Percentiles rank a stretch among this genome's conserved stretches.
Evolutionary conservation across 2,888 invertebrate genomes (phyloP).

Genomic region (Drosophila mercatorum): DNA sequence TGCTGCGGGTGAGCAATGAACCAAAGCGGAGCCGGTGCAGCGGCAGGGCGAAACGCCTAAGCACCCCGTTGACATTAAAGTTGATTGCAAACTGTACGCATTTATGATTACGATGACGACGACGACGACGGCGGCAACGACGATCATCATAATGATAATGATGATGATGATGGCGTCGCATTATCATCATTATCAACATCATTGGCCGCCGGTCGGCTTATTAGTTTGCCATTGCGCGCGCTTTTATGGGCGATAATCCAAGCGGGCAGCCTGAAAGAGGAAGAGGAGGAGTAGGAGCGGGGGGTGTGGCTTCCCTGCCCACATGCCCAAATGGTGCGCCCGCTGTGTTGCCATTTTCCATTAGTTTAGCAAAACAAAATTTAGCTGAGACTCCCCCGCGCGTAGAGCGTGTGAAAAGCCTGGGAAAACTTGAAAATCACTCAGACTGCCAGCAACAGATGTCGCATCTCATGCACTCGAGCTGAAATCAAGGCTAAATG

Average conservation of each 20-base stretch:
- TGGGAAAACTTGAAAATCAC: constrained; percentile 36
- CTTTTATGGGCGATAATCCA: constrained; percentile 59
- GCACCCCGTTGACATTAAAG: constrained; percentile 71
- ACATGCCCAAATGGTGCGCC: constrained; percentile 3
- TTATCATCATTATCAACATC: constrained; percentile 55
- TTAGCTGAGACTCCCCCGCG: constrained; percentile 22
- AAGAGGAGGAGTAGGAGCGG: neutral
- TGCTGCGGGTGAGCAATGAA: constrained; percentile 52
- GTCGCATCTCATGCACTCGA: neutral
- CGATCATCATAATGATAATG: constrained; percentile 31
- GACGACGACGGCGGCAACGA: constrained; percentile 11
- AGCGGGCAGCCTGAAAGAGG: neutral
- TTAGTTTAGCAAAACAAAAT: constrained; percentile 28
- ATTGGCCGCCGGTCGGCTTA: constrained; percentile 64
- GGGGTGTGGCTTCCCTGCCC: neutral
- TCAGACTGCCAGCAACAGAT: constrained; percentile 2
- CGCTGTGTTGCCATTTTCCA: constrained; percentile 40
- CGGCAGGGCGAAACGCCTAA: constrained; percentile 36
- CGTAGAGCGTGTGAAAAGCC: constrained; percentile 46
- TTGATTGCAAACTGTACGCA: constrained; percentile 79
- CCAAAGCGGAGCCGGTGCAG: constrained; percentile 30
- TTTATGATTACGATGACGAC: constrained; percentile 49
- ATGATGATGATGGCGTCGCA: constrained; percentile 49
- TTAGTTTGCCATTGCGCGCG: constrained; percentile 74
- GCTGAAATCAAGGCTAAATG: constrained; percentile 4